phyloP scores from a whole-genome alignment of 2,888 invertebrate species.

The Eupithecia abbreviata region DNA sequence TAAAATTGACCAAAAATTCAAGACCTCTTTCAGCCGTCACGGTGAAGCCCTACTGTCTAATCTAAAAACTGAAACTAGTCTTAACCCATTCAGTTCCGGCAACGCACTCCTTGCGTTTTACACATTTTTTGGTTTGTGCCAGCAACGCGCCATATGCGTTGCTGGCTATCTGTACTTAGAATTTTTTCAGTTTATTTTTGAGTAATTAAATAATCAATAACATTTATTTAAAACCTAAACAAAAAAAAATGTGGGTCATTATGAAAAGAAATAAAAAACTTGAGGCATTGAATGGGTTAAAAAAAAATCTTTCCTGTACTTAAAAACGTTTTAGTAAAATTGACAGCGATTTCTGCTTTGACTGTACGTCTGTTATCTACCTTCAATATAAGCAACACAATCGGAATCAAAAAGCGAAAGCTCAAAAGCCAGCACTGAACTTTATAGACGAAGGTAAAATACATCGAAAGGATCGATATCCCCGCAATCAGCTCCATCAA shows the following conservation, averaged over 20 bases:
- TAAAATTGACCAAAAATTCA: not conserved
- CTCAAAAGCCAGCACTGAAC: slow-evolving; percentile 5
- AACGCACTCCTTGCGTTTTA: too few species aligned
- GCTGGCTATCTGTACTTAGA: too few species aligned
- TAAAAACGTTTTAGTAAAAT: not conserved
- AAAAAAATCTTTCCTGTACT: too few species aligned
- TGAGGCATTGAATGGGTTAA: too few species aligned
- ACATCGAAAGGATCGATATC: slow-evolving; percentile 6
- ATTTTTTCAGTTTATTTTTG: too few species aligned
- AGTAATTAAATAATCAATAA: too few species aligned
- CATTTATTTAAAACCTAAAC: too few species aligned
- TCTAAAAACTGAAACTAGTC: not conserved
- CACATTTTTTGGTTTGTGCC: too few species aligned
- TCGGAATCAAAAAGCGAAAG: not conserved
- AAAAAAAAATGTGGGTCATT: too few species aligned
- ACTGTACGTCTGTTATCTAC: not conserved
- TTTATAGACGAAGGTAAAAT: slow-evolving; percentile 11
- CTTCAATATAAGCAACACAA: not conserved
- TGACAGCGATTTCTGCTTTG: not conserved
- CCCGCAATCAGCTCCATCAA: slow-evolving; percentile 78
- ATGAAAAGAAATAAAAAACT: too few species aligned
- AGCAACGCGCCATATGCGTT: too few species aligned
- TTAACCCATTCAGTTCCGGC: too few species aligned
- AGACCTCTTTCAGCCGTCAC: not conserved
- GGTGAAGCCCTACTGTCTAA: not conserved